Conservation (phyloP, 2,113 vertebrate genomes). For the Numenius arquata region DNA sequence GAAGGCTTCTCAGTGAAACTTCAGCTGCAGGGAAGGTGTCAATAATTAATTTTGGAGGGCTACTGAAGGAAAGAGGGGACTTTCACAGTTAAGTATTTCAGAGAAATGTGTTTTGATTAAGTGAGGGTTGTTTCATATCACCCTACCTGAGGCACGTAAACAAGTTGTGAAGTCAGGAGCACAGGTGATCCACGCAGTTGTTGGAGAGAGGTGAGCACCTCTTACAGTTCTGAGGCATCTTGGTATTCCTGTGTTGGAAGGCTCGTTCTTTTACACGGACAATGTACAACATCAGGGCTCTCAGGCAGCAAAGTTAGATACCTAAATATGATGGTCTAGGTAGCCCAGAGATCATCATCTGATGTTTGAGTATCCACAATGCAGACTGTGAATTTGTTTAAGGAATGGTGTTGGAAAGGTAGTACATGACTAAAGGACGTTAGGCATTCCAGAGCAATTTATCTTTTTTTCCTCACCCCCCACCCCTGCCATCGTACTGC, state of each 20-base stretch:
- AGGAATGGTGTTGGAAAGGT: not conserved
- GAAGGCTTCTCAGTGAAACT: not conserved
- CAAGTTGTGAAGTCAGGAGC: not conserved
- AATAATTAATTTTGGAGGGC: constrained; percentile 8
- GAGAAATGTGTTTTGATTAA: not conserved
- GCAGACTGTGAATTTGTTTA: not conserved
- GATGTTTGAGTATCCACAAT: not conserved
- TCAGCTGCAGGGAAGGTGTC: not conserved
- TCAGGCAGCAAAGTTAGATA: not conserved
- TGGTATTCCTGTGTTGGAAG: not conserved
- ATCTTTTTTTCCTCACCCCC: not conserved
- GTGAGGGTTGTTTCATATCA: not conserved
- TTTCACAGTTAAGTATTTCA: not conserved
- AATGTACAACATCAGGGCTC: not conserved
- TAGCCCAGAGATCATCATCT: not conserved
- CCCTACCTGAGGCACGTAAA: not conserved
- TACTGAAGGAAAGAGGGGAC: not conserved
- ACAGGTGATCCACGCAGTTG: not conserved
- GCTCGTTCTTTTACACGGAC: rapidly evolving
- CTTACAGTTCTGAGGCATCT: rapidly evolving
- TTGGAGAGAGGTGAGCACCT: not conserved
- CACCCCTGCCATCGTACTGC: too few relatives aligned
- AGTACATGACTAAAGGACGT: not conserved
- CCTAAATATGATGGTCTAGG: not conserved
- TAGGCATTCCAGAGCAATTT: not conserved